phyloP scores from a whole-genome alignment of 2,113 vertebrate genomes.

The Polypterus bichir region DNA sequence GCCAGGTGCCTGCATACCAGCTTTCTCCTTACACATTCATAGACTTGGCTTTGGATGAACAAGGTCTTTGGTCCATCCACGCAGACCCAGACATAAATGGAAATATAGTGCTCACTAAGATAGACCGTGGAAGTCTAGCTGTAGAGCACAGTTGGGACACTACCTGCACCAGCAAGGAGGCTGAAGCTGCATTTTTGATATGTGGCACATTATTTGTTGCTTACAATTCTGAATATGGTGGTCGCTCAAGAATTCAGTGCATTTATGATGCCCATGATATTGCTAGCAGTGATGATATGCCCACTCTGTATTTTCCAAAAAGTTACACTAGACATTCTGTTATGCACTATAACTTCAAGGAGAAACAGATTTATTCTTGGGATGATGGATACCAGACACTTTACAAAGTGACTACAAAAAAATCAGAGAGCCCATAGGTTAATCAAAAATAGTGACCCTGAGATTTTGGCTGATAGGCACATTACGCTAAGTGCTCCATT shows the following conservation, averaged over 20 bases:
- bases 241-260: constrained; percentile 68
- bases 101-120: constrained; percentile 74
- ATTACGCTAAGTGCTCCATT: too few relatives aligned
- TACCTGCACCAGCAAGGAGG: constrained; percentile 59
- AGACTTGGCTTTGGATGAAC: constrained; percentile 77
- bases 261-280: constrained; percentile 67
- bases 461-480: too few relatives aligned
- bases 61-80: constrained; percentile 83
- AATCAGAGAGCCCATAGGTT: constrained; percentile 21
- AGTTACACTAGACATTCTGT: constrained; percentile 67
- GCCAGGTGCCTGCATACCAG: constrained; percentile 59
- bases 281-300: constrained; percentile 38
- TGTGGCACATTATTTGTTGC: constrained; percentile 82
- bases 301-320: constrained; percentile 66
- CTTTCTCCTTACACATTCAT: constrained; percentile 68
- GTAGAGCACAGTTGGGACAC: constrained; percentile 77
- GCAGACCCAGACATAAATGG: constrained; percentile 58
- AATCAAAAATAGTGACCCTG: too few relatives aligned
- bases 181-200: constrained; percentile 76
- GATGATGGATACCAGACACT: constrained; percentile 82
- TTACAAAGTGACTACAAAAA: constrained; percentile 70
- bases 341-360: constrained; percentile 74
- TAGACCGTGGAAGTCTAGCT: constrained; percentile 52
- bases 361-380: constrained; percentile 82
- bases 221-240: constrained; percentile 62